A percentile compares a stretch with the other conserved stretches of the same genome.
Evolutionary conservation across 2,888 invertebrate species (phyloP).

Genomic region (Hirtodrosophila alboralis): DNA sequence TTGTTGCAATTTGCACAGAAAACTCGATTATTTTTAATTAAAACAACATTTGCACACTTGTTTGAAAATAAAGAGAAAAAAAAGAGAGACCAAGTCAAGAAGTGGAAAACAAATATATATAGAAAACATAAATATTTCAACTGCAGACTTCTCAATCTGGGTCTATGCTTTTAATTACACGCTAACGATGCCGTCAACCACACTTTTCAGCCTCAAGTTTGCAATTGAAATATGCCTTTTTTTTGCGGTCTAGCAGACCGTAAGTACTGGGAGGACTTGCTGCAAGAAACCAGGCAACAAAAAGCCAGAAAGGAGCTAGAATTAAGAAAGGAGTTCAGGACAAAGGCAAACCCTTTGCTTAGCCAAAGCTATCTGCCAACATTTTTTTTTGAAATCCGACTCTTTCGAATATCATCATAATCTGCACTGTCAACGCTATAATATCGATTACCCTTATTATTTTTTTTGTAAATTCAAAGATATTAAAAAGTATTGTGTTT

Average conservation of each 20-base stretch:
- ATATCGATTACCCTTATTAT: conserved; percentile 21
- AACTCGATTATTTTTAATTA: conserved; percentile 72
- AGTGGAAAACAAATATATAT: conserved; percentile 3
- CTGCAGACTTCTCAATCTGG: conserved; percentile 39
- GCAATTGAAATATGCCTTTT: conserved; percentile 36
- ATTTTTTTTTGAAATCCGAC: conserved; percentile 31
- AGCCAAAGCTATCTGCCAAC: conserved; percentile 2
- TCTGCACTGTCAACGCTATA: conserved; percentile 18
- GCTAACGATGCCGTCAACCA: conserved; percentile 46
- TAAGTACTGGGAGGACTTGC: conserved; percentile 19
- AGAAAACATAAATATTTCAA: conserved; percentile 9
- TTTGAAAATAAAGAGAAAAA: conserved; percentile 20
- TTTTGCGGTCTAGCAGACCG: conserved; percentile 32
- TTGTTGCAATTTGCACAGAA: conserved; percentile 67
- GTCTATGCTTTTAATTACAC: conserved; percentile 56
- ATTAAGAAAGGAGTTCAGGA: conserved; percentile 5
- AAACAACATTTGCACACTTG: conserved; percentile 58
- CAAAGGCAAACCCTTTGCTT: conserved; percentile 8
- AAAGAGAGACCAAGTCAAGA: neutral
- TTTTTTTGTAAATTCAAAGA: no score
- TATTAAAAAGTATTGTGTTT: conserved; percentile 15
- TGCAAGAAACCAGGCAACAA: conserved; percentile 6
- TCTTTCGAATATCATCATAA: conserved; percentile 44
- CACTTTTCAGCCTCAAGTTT: conserved; percentile 23
- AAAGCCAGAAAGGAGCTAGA: neutral